phyloP scores from a whole-genome alignment of 1,140 invertebrate genomes.

The Prorops nasuta region DNA sequence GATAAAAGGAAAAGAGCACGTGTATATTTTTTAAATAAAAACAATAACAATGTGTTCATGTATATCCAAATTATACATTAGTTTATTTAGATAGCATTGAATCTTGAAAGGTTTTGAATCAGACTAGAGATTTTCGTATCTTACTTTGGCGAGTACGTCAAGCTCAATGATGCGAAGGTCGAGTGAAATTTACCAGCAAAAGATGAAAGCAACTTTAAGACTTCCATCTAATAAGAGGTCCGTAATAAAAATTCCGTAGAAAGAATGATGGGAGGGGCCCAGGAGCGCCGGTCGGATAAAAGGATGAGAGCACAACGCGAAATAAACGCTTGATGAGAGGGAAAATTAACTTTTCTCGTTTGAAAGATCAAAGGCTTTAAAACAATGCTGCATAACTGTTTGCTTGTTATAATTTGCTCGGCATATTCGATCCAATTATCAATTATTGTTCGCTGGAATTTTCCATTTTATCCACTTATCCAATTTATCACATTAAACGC shows the following conservation, averaged over 20 bases:
- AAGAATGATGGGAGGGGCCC: background rate
- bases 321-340: conserved; percentile 2
- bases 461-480: too few species aligned
- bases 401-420: background rate
- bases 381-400: background rate
- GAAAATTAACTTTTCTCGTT: conserved; percentile 6
- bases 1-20: background rate
- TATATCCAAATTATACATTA: too few species aligned
- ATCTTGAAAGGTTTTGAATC: too few species aligned
- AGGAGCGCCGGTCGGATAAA: background rate
- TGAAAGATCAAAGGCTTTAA: conserved; percentile 3
- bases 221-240: conserved; percentile 1
- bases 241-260: background rate
- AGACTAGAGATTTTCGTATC: too few species aligned
- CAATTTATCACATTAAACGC: too few species aligned
- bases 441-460: too few species aligned
- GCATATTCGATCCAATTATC: background rate
- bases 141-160: background rate
- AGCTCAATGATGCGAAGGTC: conserved; percentile 1
- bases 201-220: conserved; percentile 9
- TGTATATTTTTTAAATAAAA: too few species aligned
- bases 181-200: conserved; percentile 15
- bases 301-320: background rate
- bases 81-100: too few species aligned
- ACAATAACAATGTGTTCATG: too few species aligned